A percentile compares a stretch with the other conserved stretches of the same genome.
Evolutionary conservation across 2,113 vertebrate species (phyloP).

Genomic region (Pica pica): DNA sequence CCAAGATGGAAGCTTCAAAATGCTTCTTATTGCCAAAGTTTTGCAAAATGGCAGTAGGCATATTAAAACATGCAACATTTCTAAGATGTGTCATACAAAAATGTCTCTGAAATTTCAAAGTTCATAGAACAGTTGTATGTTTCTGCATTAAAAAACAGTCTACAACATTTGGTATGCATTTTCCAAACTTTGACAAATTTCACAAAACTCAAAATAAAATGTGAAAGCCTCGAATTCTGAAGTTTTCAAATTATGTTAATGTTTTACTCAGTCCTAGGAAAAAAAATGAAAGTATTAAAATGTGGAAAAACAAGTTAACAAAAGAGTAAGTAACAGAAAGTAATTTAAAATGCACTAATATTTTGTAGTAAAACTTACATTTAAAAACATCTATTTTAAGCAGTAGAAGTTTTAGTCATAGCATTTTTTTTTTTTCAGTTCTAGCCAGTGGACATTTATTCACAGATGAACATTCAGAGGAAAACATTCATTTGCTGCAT

Average conservation of each 20-base stretch:
- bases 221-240: slow-evolving; percentile 58
- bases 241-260: slow-evolving; percentile 66
- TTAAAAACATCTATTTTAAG: neutral
- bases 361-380: neutral
- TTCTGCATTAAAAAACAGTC: slow-evolving; percentile 7
- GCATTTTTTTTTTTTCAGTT: neutral
- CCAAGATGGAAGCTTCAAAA: slow-evolving; percentile 54
- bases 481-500: neutral
- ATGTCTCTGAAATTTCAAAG: slow-evolving; percentile 25
- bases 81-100: slow-evolving; percentile 35
- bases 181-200: slow-evolving; percentile 42
- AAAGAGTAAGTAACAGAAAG: slow-evolving; percentile 47
- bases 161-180: slow-evolving; percentile 38
- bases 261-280: slow-evolving; percentile 63
- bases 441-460: neutral
- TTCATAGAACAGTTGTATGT: slow-evolving; percentile 31
- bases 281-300: slow-evolving; percentile 65
- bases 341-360: neutral
- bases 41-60: slow-evolving; percentile 41
- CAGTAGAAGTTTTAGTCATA: neutral
- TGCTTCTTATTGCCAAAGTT: slow-evolving; percentile 65
- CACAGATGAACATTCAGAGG: neutral
- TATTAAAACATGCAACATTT: slow-evolving; percentile 56
- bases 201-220: slow-evolving; percentile 59
- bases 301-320: slow-evolving; percentile 40